phyloP scores from a whole-genome alignment of 2,113 vertebrate genomes.

The Microcebus tavaratra region DNA sequence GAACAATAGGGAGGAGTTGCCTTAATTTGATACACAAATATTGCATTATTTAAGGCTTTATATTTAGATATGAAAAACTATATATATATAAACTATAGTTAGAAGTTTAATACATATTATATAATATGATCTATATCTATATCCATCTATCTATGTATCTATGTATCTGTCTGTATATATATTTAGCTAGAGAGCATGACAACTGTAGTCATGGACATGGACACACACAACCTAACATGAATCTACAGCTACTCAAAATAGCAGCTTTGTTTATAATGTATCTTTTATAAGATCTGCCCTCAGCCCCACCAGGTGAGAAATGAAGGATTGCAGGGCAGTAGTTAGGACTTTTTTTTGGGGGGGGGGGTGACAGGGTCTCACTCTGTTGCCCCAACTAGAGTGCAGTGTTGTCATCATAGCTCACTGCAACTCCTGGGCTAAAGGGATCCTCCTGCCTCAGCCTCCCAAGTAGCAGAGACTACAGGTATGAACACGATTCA shows the following conservation, averaged over 20 bases:
- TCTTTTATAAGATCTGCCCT: neutral
- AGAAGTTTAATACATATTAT: neutral
- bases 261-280: neutral
- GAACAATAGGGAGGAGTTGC: neutral
- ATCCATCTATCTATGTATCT: neutral
- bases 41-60: neutral
- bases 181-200: neutral
- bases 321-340: neutral
- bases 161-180: neutral
- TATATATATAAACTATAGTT: neutral
- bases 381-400: no score
- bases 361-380: no score
- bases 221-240: neutral
- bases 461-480: no score
- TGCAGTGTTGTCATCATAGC: no score
- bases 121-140: neutral
- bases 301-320: neutral
- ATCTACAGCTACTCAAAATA: neutral
- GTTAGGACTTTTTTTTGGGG: neutral
- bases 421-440: no score
- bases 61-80: neutral
- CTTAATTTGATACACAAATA: neutral
- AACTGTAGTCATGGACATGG: neutral
- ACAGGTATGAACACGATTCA: accelerated
- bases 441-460: no score